Base-by-base conservation (phyloP, 23 tunicate species). In the Botrylloides violaceus region DNA sequence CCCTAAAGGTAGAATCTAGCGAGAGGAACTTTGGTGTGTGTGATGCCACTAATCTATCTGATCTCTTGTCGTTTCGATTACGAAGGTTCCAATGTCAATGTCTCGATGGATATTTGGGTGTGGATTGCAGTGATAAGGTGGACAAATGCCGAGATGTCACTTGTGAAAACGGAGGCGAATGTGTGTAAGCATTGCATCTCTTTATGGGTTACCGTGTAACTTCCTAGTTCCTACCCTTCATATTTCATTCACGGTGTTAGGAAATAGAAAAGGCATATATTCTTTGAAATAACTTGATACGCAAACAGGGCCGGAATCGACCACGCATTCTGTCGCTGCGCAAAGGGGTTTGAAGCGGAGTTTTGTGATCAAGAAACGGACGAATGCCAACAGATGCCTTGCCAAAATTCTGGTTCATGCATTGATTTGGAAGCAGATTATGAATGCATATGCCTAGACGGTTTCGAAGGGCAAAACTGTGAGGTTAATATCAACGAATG, bases 391-490 rank as follows among this genome's bases (percentile, higher is more conserved):
- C 61, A 34, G 1, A 28, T 29, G 33, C 79, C 79, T 34, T 75
- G 79, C 23, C 61, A 61, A 1, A 75, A 75, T 34, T 68, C 71
- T 4, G 79, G 49, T 34, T 5, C 39, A 37, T 75, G 79, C 61
- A 30, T 32, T 22, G 79, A 75, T 75, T 35, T 68, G 74, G 74
- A 68, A 28, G 56, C 56, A 1, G 56, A 43, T 32, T 68, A 32
- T 26, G 47, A 35, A 68, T 68, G 73, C 36, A 26, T 20, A 3
- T 68, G 73, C 18, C 4, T 3, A 4, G 36, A 68, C 15, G 73
- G 79, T 30, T 75, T 27, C 60, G 36, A 31, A 3, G 79, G 79
- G 2, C n/a, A 21, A 26, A 75, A 50, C 25, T 75, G 79, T 33
- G 79, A 75, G n/a, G 7, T 39, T 12, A 1, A 37, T 43, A 19